Base-by-base conservation (phyloP, 2,797 vertebrate genomes). In the Platalea minor region DNA sequence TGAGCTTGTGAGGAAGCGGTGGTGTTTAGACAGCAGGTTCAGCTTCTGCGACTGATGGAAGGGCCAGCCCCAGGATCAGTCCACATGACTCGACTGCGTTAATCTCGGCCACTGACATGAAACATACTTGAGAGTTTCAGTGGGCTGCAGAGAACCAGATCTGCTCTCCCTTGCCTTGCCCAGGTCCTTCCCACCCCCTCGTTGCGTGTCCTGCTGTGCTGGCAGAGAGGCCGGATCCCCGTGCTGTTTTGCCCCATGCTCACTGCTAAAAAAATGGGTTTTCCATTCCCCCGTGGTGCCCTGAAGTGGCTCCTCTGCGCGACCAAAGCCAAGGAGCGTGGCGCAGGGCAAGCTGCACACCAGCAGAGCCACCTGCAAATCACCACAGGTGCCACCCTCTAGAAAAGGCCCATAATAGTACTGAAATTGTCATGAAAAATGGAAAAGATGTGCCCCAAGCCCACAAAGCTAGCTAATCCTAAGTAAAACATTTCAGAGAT, bases 181-280 rank as follows among this genome's bases (percentile, higher is more conserved):
- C 1, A 1, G 9, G 26, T 70, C 3, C 1, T 46, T 54, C 39
- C 54, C 7, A 59, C 1, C 9, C 3, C 10, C 3, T 15, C 7
- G 1, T 25, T 35, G 14, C 7, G 2, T 20, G 39, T 43, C 57
- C 29, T 54, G 7, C 28, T 59, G 65, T 51, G 35, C 60, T 75
- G 53, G 41, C 5, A 5, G n/a, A 84, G 18, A 53, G 17, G 37
- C 15, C 3, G 26, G 17, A 28, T 33, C 31, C 48, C 29, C 7
- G 5, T 4, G 1, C 13, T 68, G 14, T 17, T 75, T 89, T 80
- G 23, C 25, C 18, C 29, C 1, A 2, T 1, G 3, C 14, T 86
- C 1, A 0, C 19, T 16, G 16, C 35, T 37, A 60, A 46, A 69
- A 50, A 45, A 28, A 21, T 12, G 24, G 4, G 10, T 2, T n/a